A percentile compares a stretch with the other conserved stretches of the same genome.
These are phyloP conservation scores for Cinclus cinclus DNA, from an alignment of 2,113 vertebrate species.

Conservation along the genomic window DNA sequence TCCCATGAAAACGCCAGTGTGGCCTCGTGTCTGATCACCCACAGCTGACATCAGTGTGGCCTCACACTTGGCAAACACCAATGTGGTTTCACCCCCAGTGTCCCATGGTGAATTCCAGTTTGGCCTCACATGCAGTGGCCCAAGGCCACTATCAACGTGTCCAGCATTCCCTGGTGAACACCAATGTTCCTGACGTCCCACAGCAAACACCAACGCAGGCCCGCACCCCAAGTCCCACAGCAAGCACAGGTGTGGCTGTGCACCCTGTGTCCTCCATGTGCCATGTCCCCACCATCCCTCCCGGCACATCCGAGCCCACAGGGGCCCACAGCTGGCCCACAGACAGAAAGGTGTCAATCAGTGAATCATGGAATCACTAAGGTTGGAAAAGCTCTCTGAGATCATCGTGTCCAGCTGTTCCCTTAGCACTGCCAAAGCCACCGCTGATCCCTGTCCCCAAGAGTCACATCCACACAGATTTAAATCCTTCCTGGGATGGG, in stretches of 20 bases:
- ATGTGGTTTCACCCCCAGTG: rapidly evolving
- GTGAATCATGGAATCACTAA: background rate
- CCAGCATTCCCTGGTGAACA: rapidly evolving
- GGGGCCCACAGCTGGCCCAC: background rate
- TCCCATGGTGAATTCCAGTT: too few species aligned
- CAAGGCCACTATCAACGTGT: rapidly evolving
- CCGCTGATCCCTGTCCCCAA: rapidly evolving
- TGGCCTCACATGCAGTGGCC: rapidly evolving
- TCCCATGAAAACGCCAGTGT: background rate
- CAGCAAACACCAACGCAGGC: rapidly evolving
- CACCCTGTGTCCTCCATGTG: background rate
- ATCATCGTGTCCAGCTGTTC: rapidly evolving
- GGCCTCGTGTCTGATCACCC: background rate
- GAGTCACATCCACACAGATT: background rate
- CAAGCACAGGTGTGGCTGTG: rapidly evolving
- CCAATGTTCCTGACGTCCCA: background rate
- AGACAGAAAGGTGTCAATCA: background rate
- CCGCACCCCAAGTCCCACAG: rapidly evolving
- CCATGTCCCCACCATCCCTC: background rate
- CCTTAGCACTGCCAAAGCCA: background rate
- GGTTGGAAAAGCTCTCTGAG: background rate
- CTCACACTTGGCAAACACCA: background rate
- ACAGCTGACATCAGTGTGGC: background rate
- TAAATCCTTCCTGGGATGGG: background rate
- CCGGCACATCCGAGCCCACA: background rate